These are phyloP conservation scores for Epirrita christyi DNA, from an alignment of 2,888 invertebrate species.

Conservation along the genomic window DNA sequence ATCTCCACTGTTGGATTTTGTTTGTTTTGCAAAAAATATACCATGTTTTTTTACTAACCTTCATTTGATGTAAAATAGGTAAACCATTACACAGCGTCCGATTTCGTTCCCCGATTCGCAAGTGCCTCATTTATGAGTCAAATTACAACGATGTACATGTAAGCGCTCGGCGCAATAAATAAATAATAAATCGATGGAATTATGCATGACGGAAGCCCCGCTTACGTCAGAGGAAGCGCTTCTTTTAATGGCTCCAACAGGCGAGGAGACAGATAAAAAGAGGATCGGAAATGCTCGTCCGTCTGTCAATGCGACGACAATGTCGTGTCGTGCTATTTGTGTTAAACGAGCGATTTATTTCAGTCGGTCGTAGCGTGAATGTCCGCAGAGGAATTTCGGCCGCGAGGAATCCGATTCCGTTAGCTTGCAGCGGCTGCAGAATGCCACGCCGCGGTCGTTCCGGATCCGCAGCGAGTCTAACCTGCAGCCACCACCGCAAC, in stretches of 20 bases:
- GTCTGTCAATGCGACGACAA: slow-evolving; percentile 80
- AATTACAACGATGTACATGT: slow-evolving; percentile 50
- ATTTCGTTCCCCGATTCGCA: slow-evolving; percentile 43
- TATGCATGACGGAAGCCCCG: slow-evolving; percentile 57
- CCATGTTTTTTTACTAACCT: no score
- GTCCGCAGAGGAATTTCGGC: slow-evolving; percentile 81
- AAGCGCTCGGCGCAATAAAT: slow-evolving; percentile 40
- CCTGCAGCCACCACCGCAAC: slow-evolving; percentile 43
- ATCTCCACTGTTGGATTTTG: not conserved
- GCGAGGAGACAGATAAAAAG: slow-evolving; percentile 61
- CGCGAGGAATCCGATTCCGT: slow-evolving; percentile 79
- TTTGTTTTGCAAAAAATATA: not conserved
- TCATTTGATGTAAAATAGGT: not conserved
- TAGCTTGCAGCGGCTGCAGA: slow-evolving; percentile 55
- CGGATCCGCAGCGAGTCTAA: slow-evolving; percentile 35
- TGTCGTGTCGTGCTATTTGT: slow-evolving; percentile 81
- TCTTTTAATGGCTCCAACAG: slow-evolving; percentile 50
- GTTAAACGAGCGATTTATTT: slow-evolving; percentile 83
- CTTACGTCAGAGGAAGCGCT: slow-evolving; percentile 67
- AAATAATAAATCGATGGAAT: slow-evolving; percentile 49
- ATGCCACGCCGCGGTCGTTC: slow-evolving; percentile 47
- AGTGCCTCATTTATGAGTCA: slow-evolving; percentile 48
- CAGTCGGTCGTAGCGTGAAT: slow-evolving; percentile 81
- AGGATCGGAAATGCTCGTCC: slow-evolving; percentile 78
- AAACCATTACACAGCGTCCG: slow-evolving; percentile 8